Base-by-base conservation (phyloP, 2,113 vertebrate genomes). In the Corythornis vintsioides region DNA sequence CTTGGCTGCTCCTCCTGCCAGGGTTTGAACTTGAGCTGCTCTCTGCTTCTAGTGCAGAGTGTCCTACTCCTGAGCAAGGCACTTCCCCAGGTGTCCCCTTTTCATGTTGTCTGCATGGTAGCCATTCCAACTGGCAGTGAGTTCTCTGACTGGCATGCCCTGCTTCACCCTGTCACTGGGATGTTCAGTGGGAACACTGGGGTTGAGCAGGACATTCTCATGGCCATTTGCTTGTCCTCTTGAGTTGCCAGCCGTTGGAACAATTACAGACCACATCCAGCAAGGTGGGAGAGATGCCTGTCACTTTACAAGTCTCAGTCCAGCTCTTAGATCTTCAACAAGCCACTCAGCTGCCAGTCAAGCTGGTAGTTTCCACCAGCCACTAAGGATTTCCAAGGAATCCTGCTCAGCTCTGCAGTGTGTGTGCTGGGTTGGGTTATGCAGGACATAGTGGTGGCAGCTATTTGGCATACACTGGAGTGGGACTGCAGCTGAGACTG, bases 321-420 rank as follows among this genome's bases (percentile, higher is more conserved):
- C 77, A 75, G 59, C 69, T 45, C 78, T 72, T 47, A 82, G 35
- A 48, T 53, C 53, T 66, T 63, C 69, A 64, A 18, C 57, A 47
- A 56, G 73, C 86, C 48, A 57, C 86, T 92, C 77, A 65, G 77
- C 89, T 92, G 89, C 84, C 81, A 19, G 65, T 94, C 84, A 78
- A 1, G 8, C 66, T 72, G 87, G 61, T 89, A 82, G 77, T 47
- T 93, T 18, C 50, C 35, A 61, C 66, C 57, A 11, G 61, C 11
- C 0, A 0, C 86, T 64, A 3, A 0, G 0, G 3, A 31, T 38
- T 61, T 11, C 7, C 7, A 13, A 12, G 67, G 82, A 22, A 8
- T 25, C 0, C 1, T 4, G 60, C 65, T 83, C 31, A 3, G 28
- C 86, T 55, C 3, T 8, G 64, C 4, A 9, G 42, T 14, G 50